A percentile compares a stretch with the other conserved stretches of the same genome.
Evolutionary conservation across 1,140 invertebrate species (phyloP).

Genomic region (Matsumurasca onukii): DNA sequence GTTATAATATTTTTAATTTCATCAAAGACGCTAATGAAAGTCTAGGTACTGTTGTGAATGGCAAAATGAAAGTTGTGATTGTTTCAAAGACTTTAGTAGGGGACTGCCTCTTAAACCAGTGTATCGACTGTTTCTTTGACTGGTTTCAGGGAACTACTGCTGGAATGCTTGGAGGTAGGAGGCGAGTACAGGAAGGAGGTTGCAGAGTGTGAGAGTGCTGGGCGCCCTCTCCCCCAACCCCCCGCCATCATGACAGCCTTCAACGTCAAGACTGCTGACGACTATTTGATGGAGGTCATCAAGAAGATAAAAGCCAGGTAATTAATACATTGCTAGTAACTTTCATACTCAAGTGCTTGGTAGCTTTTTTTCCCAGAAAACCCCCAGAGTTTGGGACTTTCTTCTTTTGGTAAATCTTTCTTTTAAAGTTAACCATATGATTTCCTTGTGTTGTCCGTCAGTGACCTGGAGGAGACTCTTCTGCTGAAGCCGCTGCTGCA

Average conservation of each 20-base stretch:
- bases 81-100: too few relatives aligned
- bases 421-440: not conserved
- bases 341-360: too few relatives aligned
- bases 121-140: too few relatives aligned
- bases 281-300: constrained; percentile 81
- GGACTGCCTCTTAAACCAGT: too few relatives aligned
- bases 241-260: constrained; percentile 79
- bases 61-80: too few relatives aligned
- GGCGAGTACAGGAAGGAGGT: constrained; percentile 62
- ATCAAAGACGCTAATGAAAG: too few relatives aligned
- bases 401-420: not conserved
- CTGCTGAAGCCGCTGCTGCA: constrained; percentile 69
- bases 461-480: constrained; percentile 89
- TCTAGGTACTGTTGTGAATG: too few relatives aligned
- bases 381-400: too few relatives aligned
- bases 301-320: constrained; percentile 70
- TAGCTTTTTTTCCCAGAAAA: too few relatives aligned
- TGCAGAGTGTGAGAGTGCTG: constrained; percentile 46
- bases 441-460: constrained; percentile 34
- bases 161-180: constrained; percentile 85
- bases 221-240: constrained; percentile 49
- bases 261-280: constrained; percentile 66
- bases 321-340: too few relatives aligned
- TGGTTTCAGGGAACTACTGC: constrained; percentile 83
- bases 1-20: too few relatives aligned